Evolutionary conservation across 1,140 invertebrate genomes (phyloP), one percentile per base, ranked within the genome.

Genomic region (Dendrolimus punctatus): DNA sequence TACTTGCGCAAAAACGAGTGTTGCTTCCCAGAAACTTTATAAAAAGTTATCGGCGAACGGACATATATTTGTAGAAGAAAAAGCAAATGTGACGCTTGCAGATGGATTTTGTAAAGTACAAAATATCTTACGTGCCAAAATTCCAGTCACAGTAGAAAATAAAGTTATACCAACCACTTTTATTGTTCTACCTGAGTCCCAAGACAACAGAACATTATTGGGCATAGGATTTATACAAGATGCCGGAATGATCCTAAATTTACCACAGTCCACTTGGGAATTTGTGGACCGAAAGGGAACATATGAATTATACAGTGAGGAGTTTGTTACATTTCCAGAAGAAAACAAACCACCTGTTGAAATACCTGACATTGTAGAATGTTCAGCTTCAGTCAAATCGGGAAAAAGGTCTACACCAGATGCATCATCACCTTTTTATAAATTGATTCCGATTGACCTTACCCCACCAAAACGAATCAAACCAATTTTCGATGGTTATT

Each of bases 201-300:
- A 23, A 4, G 10, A 46, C 8, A 58, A 58, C 10, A 6, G 39
- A 6, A 53, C 51, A 39, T 40, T 58, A 3, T 44, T 58, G 1
- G 57, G 57, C 8, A 41, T 53, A 5, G 51, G 43, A 4, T 58
- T 58, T 36, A 50, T 58, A 40, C 46, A 53, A 39, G 57, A 58
- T 39, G 47, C 57, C 3, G 9, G 36, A 5, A 53, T 58, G 10
- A 38, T 58, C 4, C 39, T 58, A 6, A 53, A 58, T 42, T 8
- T 58, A 7, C 57, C 57, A 5, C 57, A 58, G 37, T 10, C 41
- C 7, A 23, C 23, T 1, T 23, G 23, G 23, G 23, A 23, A 23
- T 23, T 23, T 23, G 23, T 23, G 23, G 23, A 23, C 23, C 23
- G 23, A 23, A 23, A 23, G 23, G 23, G 23, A 2, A 23, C 23